phyloP scores from a whole-genome alignment of 2,113 vertebrate species.

The Zosterops lateralis region DNA sequence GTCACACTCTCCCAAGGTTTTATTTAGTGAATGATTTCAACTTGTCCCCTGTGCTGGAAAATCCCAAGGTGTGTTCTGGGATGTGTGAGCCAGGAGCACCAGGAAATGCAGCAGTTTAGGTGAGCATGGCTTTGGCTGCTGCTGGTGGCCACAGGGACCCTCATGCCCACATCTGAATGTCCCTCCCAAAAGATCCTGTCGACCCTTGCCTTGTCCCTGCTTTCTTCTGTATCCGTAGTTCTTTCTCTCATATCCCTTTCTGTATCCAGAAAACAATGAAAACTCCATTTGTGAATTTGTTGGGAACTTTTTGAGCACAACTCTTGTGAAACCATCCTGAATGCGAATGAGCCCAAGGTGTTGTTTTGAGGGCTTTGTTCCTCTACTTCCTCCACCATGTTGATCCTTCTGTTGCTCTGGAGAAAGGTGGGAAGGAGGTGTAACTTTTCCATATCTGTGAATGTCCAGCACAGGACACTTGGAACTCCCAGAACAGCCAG shows the following conservation, averaged over 20 bases:
- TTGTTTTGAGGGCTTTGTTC: background rate
- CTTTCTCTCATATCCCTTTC: background rate
- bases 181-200: background rate
- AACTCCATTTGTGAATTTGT: background rate
- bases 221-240: background rate
- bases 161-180: background rate
- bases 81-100: background rate
- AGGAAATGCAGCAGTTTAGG: background rate
- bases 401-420: background rate
- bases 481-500: background rate
- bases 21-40: background rate
- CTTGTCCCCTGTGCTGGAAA: background rate
- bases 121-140: background rate
- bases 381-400: fast-evolving
- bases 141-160: background rate
- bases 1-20: background rate
- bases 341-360: background rate
- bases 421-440: background rate
- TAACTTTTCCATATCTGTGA: background rate
- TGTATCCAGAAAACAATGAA: background rate
- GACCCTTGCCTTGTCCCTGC: background rate
- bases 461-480: background rate
- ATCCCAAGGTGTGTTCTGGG: background rate
- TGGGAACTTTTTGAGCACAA: background rate
- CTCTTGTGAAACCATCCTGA: background rate